phyloP scores from a whole-genome alignment of 2,113 vertebrate genomes.

The Nanorana parkeri region DNA sequence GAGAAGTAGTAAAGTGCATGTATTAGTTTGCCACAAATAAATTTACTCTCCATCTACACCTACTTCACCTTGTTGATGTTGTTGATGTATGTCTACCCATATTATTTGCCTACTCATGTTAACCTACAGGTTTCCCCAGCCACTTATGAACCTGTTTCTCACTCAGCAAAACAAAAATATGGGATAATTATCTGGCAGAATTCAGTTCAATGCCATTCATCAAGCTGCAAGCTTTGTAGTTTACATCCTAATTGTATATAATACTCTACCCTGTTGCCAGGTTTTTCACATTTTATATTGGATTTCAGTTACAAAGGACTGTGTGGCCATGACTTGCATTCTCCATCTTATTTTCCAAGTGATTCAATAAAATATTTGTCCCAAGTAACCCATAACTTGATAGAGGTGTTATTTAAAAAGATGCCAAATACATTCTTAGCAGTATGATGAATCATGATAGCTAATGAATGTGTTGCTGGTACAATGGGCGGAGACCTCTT shows the following conservation, averaged over 20 bases:
- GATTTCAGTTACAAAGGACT: constrained; percentile 22
- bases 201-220: constrained; percentile 26
- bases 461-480: constrained; percentile 35
- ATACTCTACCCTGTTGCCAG: constrained; percentile 43
- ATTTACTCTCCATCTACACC: not conserved
- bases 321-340: constrained; percentile 12
- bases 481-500: constrained; percentile 40
- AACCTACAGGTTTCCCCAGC: constrained; percentile 53
- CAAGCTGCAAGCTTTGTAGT: constrained; percentile 35
- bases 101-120: constrained; percentile 24
- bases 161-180: constrained; percentile 42
- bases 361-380: not conserved
- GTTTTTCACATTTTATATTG: constrained; percentile 14
- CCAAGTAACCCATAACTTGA: constrained; percentile 38
- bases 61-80: not conserved
- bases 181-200: constrained; percentile 43
- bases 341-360: constrained; percentile 16
- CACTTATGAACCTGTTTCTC: constrained; percentile 47
- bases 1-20: no score
- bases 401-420: not conserved
- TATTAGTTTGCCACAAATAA: no score
- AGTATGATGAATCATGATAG: constrained; percentile 37
- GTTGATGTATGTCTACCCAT: not conserved
- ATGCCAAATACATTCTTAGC: constrained; percentile 21
- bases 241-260: constrained; percentile 36